Evolutionary conservation across 2,113 vertebrate species (phyloP).

Genomic region (Petromus typicus): DNA sequence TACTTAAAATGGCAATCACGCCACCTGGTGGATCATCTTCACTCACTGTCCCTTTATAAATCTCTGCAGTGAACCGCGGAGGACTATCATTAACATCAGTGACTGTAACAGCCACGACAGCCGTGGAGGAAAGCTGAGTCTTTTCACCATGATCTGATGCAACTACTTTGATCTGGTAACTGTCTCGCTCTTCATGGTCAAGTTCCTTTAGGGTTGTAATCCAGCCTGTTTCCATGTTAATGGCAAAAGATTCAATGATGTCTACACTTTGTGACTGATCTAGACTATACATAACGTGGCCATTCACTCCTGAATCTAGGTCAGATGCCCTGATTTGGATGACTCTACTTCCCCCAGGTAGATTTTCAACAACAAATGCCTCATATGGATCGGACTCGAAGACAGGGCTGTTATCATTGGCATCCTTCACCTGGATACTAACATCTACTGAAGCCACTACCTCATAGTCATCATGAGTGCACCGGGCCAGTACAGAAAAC

Average conservation of each 20-base stretch:
- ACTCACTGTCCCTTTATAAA: conserved; percentile 98
- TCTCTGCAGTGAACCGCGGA: conserved; percentile 96
- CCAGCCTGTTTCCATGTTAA: conserved; percentile 96
- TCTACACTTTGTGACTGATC: conserved; percentile 90
- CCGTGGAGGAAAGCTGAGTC: conserved; percentile 89
- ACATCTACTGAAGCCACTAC: conserved; percentile 91
- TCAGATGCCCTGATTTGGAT: conserved; percentile 95
- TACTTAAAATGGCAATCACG: conserved; percentile 96
- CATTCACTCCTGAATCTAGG: conserved; percentile 94
- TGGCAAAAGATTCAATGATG: conserved; percentile 91
- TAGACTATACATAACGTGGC: conserved; percentile 93
- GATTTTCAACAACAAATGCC: conserved; percentile 94
- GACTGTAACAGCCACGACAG: conserved; percentile 93
- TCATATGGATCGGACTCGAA: conserved; percentile 96
- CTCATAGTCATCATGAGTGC: conserved; percentile 87
- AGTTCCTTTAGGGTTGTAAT: conserved; percentile 96
- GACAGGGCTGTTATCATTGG: conserved; percentile 95
- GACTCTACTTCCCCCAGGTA: conserved; percentile 92
- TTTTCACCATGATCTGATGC: conserved; percentile 95
- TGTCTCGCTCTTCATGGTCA: conserved; percentile 91
- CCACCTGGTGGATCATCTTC: conserved; percentile 96
- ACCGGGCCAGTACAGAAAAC: conserved; percentile 91
- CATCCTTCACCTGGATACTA: conserved; percentile 95
- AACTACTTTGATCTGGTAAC: conserved; percentile 90
- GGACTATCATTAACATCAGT: conserved; percentile 97